These are phyloP conservation scores for Protomyctophum bolini DNA, from an alignment of 2,113 vertebrate genomes.

Conservation along the genomic window DNA sequence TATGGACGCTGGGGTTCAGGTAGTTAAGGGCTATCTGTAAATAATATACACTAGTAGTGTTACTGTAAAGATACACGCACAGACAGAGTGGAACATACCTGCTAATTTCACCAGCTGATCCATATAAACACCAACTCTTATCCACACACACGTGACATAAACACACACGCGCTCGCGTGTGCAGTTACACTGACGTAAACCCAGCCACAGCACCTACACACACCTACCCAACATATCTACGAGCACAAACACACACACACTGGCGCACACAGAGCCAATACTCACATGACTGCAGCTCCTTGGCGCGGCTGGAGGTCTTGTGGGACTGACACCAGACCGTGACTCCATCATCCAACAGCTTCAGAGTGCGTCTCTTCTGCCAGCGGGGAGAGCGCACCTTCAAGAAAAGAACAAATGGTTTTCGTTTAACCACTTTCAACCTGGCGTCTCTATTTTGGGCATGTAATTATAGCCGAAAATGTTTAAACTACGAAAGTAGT, in stretches of 20 bases:
- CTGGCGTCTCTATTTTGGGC: no score
- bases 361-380: conserved; percentile 83
- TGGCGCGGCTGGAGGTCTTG: conserved; percentile 75
- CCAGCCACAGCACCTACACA: background rate
- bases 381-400: conserved; percentile 85
- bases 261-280: conserved; percentile 17
- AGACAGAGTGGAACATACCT: no score
- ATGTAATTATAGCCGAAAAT: no score
- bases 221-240: background rate
- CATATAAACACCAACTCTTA: no score
- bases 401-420: background rate
- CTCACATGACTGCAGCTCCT: conserved; percentile 90
- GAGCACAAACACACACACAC: background rate
- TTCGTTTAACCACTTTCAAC: no score
- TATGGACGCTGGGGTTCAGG: no score
- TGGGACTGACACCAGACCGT: conserved; percentile 89
- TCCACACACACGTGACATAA: background rate
- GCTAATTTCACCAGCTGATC: no score
- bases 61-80: no score
- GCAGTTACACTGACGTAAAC: background rate
- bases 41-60: no score
- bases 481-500: no score
- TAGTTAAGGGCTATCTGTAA: no score
- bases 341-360: conserved; percentile 87
- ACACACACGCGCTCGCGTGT: background rate